Base-by-base conservation (phyloP, 2,797 vertebrate genomes). In the Lagorchestes hirsutus region DNA sequence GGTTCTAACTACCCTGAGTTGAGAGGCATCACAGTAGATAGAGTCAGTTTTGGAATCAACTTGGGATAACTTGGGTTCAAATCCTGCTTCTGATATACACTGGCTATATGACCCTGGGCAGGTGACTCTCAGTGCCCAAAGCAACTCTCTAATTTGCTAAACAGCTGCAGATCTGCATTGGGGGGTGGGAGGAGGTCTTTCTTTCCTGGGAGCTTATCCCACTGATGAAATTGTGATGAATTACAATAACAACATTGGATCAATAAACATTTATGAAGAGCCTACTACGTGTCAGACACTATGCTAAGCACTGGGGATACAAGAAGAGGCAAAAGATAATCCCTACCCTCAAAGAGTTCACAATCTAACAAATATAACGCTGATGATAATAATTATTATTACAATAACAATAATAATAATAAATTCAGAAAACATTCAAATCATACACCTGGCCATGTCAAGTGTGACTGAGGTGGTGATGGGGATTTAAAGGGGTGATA, bases 381-480 rank as follows among this genome's bases (percentile, higher is more conserved):
- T 46, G 74, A 87, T 46, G 22, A 82, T 82, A 9, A n/a, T n/a
- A 1, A 82, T 46, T 5, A 67, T n/a, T 24, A 56, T 56, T 14
- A 24, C 18, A 57, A 57, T 28, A 58, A 59, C 10, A 34, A 34
- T 14, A 40, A 82, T 46, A 24, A 46, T 87, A 87, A 87, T 27
- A 46, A 87, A 27, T 24, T 46, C 74, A 87, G 74, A 87, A 87
- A 87, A 87, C 9, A 87, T 87, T 46, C 4, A 40, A 46, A 46
- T 50, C 40, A 90, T 54, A 94, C 67, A 27, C 8, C 40, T 54
- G 90, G 46, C n/a, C 54, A 50, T 93, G 31, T 55, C 40, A 40
- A 58, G 46, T 91, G 54, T 93, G 90, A 94, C 4, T 40, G 74
- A 96, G 94, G 87, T n/a, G 90, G 55, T 14, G 24, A 95, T 10